Percentiles rank a stretch among this genome's conserved stretches.
These are phyloP conservation scores for Cacoxenus indagator DNA, from an alignment of 2,888 invertebrate genomes.

Conservation along the genomic window DNA sequence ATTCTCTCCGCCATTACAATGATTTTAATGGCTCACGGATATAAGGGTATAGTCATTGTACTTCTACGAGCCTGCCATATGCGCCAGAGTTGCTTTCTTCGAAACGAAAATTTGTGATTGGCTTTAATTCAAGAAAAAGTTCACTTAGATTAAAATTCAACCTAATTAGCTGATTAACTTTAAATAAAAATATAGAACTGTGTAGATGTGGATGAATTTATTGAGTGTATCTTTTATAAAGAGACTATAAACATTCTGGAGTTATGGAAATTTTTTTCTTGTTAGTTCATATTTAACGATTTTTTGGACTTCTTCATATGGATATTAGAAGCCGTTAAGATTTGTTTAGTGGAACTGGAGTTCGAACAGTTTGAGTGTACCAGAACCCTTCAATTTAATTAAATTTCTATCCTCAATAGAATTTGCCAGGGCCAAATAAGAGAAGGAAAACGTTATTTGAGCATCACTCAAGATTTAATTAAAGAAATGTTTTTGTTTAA, in stretches of 20 bases:
- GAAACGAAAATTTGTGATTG: no score
- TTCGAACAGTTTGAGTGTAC: background rate
- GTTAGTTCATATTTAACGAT: no score
- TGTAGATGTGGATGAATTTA: no score
- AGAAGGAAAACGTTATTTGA: conserved; percentile 38
- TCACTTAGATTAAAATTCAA: background rate
- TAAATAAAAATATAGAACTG: no score
- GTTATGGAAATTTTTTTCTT: no score
- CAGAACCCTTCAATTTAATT: no score
- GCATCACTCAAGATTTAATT: conserved; percentile 63
- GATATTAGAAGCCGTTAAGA: background rate
- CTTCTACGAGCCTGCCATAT: background rate
- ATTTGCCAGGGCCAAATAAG: no score
- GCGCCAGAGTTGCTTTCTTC: background rate
- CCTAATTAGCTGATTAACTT: no score
- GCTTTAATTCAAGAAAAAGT: background rate
- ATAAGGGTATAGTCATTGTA: background rate
- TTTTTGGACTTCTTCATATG: no score
- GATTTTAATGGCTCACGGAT: conserved; percentile 58
- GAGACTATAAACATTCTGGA: no score
- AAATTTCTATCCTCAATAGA: no score
- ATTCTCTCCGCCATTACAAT: conserved; percentile 50
- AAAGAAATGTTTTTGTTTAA: conserved; percentile 43
- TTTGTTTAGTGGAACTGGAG: background rate
- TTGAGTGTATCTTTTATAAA: no score